Conservation (phyloP, 2,797 vertebrate species). For the Anolis apletophallus region DNA sequence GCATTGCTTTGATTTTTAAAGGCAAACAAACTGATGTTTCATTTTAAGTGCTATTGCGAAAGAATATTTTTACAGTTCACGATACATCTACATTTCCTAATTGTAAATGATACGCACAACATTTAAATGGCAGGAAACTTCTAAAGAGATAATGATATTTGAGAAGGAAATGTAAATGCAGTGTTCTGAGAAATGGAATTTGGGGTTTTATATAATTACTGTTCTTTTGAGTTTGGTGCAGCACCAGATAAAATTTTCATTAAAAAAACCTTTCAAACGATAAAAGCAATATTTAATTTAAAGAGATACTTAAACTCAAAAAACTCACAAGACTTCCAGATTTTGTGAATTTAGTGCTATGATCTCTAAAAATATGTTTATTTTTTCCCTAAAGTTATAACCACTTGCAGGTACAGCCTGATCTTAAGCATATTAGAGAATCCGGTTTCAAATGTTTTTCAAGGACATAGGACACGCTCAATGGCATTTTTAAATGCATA, state of each 20-base stretch:
- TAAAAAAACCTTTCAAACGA: background rate
- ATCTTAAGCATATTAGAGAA: background rate
- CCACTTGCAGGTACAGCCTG: background rate
- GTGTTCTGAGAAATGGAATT: constrained; percentile 8
- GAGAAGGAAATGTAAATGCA: background rate
- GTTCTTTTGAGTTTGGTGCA: background rate
- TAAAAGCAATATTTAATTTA: constrained; percentile 1
- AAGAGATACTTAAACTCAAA: background rate
- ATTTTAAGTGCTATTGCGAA: constrained; percentile 43
- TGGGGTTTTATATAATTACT: background rate
- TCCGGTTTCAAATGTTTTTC: background rate
- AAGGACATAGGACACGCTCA: background rate
- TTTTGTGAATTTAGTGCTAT: background rate
- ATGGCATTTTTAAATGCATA: too few relatives aligned
- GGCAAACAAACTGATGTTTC: constrained; percentile 47
- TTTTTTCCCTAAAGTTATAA: background rate
- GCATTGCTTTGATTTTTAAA: constrained; percentile 49
- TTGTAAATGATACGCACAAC: constrained; percentile 36
- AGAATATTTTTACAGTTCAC: constrained; percentile 28
- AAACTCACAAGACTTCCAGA: background rate
- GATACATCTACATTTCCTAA: constrained; percentile 41
- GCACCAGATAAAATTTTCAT: background rate
- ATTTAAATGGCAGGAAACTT: constrained; percentile 35
- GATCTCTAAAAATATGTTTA: background rate
- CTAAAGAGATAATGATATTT: constrained; percentile 44